Base-by-base conservation (phyloP, 2,113 vertebrate genomes). In the Dinomys branickii region DNA sequence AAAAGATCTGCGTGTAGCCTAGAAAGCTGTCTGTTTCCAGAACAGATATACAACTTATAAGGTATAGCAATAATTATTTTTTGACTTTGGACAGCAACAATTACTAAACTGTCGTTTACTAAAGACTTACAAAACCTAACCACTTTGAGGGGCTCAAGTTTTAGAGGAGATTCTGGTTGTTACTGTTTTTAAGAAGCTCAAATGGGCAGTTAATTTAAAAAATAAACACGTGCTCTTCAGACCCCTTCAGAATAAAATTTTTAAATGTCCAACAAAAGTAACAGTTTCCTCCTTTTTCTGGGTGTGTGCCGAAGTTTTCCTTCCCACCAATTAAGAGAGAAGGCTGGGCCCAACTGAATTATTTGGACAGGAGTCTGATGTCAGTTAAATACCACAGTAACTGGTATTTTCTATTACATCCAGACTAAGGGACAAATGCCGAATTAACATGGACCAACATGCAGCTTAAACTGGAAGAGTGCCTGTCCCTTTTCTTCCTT, bases 381-480 rank as follows among this genome's bases (percentile, higher is more conserved):
- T 92, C 90, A 86, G 92, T 94, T 91, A 94, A 97, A 95, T 83
- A 91, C 92, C 88, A 90, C 90, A 86, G 91, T 88, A 84, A 96
- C 94, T 85, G 94, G 91, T 61, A 78, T 96, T 96, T 98, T 96
- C 95, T 92, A 94, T 96, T 94, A 97, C 97, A 92, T 96, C 94
- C 77, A 94, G 71, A 80, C 1, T 0, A 0, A 88, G 90, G n/a
- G 7, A 13, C 96, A 97, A 97, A 97, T 78, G 94, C 67, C 80
- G 93, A 71, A 80, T 61, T 47, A 83, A 19, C 38, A 94, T 95
- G 98, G 97, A 89, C 94, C 97, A 97, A 97, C 93, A 95, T 65
- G 61, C 69, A 75, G 85, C 93, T 86, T 94, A 71, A 82, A 94
- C 90, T 71, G 95, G 97, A 92, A 94, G 97, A 94, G 84, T 94